Conservation (phyloP, 2,888 invertebrate genomes). For the Petrolisthes manimaculis region DNA sequence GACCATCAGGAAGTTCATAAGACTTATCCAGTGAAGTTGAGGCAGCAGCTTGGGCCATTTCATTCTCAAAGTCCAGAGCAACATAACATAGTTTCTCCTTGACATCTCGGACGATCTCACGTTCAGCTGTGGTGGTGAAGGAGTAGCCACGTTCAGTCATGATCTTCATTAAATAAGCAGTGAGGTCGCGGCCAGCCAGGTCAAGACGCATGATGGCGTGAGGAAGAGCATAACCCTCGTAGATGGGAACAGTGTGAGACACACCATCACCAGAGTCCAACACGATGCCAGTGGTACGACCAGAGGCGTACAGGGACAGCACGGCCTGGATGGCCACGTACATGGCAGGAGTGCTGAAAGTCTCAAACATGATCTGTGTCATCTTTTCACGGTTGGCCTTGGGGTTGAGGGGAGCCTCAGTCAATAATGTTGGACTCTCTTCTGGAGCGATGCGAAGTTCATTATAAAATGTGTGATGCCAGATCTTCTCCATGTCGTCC, state of each 20-base stretch:
- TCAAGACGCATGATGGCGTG: conserved; percentile 81
- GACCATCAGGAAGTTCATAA: conserved; percentile 91
- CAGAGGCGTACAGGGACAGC: conserved; percentile 64
- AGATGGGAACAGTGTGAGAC: conserved; percentile 57
- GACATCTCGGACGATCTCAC: conserved; percentile 60
- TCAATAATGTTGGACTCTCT: conserved; percentile 75
- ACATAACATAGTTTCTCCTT: conserved; percentile 63
- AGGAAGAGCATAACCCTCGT: conserved; percentile 56
- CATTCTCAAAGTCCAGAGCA: conserved; percentile 59
- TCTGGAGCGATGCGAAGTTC: conserved; percentile 72
- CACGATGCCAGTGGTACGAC: conserved; percentile 63
- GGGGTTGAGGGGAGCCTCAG: conserved; percentile 94
- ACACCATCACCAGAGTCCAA: conserved; percentile 56
- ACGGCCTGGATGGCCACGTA: conserved; percentile 95
- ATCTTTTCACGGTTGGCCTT: conserved; percentile 96
- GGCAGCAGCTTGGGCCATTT: conserved; percentile 80
- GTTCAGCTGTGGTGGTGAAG: conserved; percentile 63
- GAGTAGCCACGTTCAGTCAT: conserved; percentile 60
- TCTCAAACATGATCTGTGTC: conserved; percentile 75
- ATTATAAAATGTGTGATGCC: conserved; percentile 72
- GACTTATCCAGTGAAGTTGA: conserved; percentile 68
- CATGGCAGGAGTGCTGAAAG: conserved; percentile 93
- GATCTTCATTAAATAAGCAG: conserved; percentile 93
- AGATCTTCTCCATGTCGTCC: conserved; percentile 73
- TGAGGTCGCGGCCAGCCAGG: conserved; percentile 94